phyloP scores from a whole-genome alignment of 2,888 invertebrate genomes.

The Chalcosyrphus nemorum region DNA sequence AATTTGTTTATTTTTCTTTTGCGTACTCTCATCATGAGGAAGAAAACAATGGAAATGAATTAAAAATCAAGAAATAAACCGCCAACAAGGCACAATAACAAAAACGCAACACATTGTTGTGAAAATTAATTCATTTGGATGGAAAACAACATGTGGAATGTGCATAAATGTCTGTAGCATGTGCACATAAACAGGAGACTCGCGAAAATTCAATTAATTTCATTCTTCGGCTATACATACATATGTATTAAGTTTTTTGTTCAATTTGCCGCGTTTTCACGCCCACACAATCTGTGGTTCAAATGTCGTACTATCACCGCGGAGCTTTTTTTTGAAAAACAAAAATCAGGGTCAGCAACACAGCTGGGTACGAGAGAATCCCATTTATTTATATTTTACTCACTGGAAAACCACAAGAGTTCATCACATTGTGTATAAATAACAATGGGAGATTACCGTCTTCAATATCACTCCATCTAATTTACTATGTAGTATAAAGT shows the following conservation, averaged over 20 bases:
- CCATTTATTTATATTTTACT: background rate
- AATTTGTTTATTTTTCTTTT: conserved; percentile 11
- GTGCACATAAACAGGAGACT: background rate
- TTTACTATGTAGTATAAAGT: too few relatives aligned
- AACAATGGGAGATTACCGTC: too few relatives aligned
- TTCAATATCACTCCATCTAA: too few relatives aligned
- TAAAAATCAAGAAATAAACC: conserved; percentile 18
- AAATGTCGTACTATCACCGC: too few relatives aligned
- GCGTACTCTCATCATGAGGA: background rate
- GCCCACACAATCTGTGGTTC: too few relatives aligned
- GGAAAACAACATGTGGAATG: background rate
- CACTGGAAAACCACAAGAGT: too few relatives aligned
- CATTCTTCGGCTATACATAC: too few relatives aligned
- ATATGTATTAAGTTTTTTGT: too few relatives aligned
- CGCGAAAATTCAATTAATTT: conserved; percentile 35
- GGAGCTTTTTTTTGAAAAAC: too few relatives aligned
- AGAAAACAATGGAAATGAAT: conserved; percentile 44
- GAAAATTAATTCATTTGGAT: conserved; percentile 6
- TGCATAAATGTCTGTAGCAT: too few relatives aligned
- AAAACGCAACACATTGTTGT: conserved; percentile 9
- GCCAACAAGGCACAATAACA: background rate
- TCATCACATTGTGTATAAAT: too few relatives aligned
- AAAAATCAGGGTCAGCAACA: too few relatives aligned
- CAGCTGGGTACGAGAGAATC: conserved; percentile 29
- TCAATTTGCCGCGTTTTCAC: conserved; percentile 10